These are phyloP conservation scores for Drosophila repleta DNA, from an alignment of 1,140 invertebrate genomes.

Conservation along the genomic window DNA sequence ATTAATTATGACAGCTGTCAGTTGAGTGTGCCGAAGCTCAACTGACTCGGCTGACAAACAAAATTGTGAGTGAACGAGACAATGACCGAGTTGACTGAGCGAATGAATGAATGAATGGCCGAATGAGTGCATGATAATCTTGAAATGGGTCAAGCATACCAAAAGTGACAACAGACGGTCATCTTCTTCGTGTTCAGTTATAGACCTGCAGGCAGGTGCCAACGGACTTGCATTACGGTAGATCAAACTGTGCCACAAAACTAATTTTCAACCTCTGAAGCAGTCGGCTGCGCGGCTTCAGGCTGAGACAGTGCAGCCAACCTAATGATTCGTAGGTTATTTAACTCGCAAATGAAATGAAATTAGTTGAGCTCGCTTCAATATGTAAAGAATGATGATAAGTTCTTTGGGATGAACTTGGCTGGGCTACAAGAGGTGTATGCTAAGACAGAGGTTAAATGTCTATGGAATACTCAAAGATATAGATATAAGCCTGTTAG, in stretches of 20 bases:
- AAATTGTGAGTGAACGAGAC: slow-evolving; percentile 33
- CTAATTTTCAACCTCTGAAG: slow-evolving; percentile 1
- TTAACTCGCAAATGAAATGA: not conserved
- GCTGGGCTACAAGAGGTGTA: too few relatives aligned
- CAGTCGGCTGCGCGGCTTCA: not conserved
- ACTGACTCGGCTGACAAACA: slow-evolving; percentile 27
- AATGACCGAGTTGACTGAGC: slow-evolving; percentile 45
- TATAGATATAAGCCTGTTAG: too few relatives aligned
- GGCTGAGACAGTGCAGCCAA: slow-evolving; percentile 17
- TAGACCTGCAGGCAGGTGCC: slow-evolving; percentile 16
- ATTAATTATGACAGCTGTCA: slow-evolving; percentile 81
- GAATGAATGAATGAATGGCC: slow-evolving; percentile 25
- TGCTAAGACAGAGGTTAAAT: too few relatives aligned
- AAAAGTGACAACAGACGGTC: slow-evolving; percentile 72
- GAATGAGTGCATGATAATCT: slow-evolving; percentile 44
- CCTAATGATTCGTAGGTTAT: slow-evolving; percentile 21
- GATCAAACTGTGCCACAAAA: slow-evolving; percentile 37
- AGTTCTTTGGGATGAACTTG: too few relatives aligned
- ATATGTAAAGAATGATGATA: too few relatives aligned
- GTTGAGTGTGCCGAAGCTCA: slow-evolving; percentile 66
- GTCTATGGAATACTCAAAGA: too few relatives aligned
- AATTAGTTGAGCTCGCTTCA: not conserved
- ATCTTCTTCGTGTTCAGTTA: slow-evolving; percentile 16
- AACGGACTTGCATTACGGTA: slow-evolving; percentile 37
- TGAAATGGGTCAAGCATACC: slow-evolving; percentile 76